Base-by-base conservation (phyloP, 2,888 invertebrate genomes). In the Aporophyla nigra region DNA sequence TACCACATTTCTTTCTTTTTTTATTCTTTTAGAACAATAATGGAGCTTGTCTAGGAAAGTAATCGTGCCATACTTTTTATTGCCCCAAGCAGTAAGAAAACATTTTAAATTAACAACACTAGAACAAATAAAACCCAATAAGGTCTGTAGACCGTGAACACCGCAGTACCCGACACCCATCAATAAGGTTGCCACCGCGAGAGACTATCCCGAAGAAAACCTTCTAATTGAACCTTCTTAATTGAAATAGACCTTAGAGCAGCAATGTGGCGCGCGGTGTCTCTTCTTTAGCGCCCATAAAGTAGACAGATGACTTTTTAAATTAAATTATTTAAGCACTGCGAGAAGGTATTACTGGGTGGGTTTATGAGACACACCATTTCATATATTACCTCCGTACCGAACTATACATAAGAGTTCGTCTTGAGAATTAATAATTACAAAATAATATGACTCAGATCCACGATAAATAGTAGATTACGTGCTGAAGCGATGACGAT, bases 171-270 rank as follows among this genome's bases (percentile, higher is more conserved):
- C 46, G n/a, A 59, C 69, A 43, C 40, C 65, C 69, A 84, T 80
- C 80, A 84, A 82, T 84, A 82, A 75, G 80, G 54, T 54, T 83
- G 68, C 56, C 76, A 54, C 49, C n/a, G 40, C 61, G 65, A 79
- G 68, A 74, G 46, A 58, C 67, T 56, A 61, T 77, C 53, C 56
- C 65, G 49, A 79, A 82, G 82, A 84, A 71, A 84, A 76, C 69
- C 84, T 66, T 70, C 21, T 80, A 76, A 84, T 83, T 79, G 67
- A 69, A 83, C 49, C 66, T 79, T 24, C 72, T 43, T 83, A 83
- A 83, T 83, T 80, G 63, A 84, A 80, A 68, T 71, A 71, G 46
- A 72, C 53, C 71, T 71, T 51, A 74, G 27, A 83, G 53, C 24
- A 16, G 75, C 43, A 71, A 79, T 66, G 62, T 71, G 43, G 68